These are phyloP conservation scores for Patella caerulea DNA, from an alignment of 2,888 invertebrate species.

Conservation along the genomic window DNA sequence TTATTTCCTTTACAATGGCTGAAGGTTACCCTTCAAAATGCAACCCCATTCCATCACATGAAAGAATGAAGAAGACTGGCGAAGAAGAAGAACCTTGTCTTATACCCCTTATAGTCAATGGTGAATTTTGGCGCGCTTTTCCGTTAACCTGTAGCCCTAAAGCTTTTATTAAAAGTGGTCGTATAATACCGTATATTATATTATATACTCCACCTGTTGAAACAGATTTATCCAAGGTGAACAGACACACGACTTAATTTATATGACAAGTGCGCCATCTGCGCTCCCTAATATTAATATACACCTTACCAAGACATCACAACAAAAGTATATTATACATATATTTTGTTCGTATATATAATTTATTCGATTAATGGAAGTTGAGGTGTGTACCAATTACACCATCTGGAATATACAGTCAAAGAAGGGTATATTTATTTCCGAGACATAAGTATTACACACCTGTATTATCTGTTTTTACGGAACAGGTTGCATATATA, in stretches of 20 bases:
- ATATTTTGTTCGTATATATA: too few relatives aligned
- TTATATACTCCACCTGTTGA: constrained; percentile 5
- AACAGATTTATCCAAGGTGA: constrained; percentile 3
- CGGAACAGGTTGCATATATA: too few relatives aligned
- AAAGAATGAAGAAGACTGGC: not conserved
- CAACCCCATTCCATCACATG: not conserved
- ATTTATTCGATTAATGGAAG: too few relatives aligned
- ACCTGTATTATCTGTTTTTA: too few relatives aligned
- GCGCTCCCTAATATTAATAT: too few relatives aligned
- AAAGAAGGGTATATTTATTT: too few relatives aligned
- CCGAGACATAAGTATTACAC: too few relatives aligned
- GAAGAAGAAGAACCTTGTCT: not conserved
- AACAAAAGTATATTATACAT: too few relatives aligned
- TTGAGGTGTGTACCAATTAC: too few relatives aligned
- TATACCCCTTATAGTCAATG: not conserved
- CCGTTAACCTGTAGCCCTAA: not conserved
- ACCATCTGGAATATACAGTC: too few relatives aligned
- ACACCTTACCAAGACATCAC: too few relatives aligned
- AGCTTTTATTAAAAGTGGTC: not conserved
- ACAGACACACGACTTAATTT: not conserved
- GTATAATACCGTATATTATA: not conserved
- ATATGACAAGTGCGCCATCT: too few relatives aligned
- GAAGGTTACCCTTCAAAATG: not conserved
- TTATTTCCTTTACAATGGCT: constrained; percentile 5
- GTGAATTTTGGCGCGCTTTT: constrained; percentile 8